Conservation (phyloP, 1,140 invertebrate species). For the Hylaeus anthracinus region DNA sequence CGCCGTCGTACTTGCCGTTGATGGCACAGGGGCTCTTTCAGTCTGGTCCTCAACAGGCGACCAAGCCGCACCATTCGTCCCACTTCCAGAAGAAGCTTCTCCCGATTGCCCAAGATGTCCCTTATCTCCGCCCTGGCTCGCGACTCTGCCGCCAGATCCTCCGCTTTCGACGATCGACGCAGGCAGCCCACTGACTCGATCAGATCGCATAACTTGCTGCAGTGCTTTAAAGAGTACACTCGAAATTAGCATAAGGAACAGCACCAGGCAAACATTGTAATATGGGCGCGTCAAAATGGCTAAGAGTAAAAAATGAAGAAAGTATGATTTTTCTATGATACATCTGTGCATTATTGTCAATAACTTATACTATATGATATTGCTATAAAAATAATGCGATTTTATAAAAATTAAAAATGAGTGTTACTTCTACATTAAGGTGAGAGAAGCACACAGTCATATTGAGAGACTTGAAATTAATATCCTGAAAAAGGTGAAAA, state of each 20-base stretch:
- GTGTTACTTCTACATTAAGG: too few relatives aligned
- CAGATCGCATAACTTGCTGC: slow-evolving; percentile 82
- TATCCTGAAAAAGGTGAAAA: too few relatives aligned
- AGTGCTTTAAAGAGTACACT: slow-evolving; percentile 77
- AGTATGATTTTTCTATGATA: too few relatives aligned
- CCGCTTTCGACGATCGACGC: slow-evolving; percentile 26
- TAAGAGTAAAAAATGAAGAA: too few relatives aligned
- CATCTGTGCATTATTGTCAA: too few relatives aligned
- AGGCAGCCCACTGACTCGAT: slow-evolving; percentile 78
- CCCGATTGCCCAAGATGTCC: slow-evolving; percentile 83
- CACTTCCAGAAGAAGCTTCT: slow-evolving; percentile 87
- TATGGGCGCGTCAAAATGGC: neutral
- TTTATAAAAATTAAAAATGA: too few relatives aligned
- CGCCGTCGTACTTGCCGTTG: slow-evolving; percentile 61
- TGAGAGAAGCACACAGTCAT: too few relatives aligned
- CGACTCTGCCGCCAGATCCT: slow-evolving; percentile 31
- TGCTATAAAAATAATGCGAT: too few relatives aligned
- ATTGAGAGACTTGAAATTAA: too few relatives aligned
- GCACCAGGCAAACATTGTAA: neutral
- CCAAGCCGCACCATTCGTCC: slow-evolving; percentile 88
- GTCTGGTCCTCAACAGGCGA: slow-evolving; percentile 84
- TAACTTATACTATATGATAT: too few relatives aligned
- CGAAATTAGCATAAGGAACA: neutral
- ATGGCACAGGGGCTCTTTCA: slow-evolving; percentile 84
- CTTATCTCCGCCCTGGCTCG: slow-evolving; percentile 71